phyloP scores from a whole-genome alignment of 2,888 invertebrate genomes.

The Diarsia brunnea region DNA sequence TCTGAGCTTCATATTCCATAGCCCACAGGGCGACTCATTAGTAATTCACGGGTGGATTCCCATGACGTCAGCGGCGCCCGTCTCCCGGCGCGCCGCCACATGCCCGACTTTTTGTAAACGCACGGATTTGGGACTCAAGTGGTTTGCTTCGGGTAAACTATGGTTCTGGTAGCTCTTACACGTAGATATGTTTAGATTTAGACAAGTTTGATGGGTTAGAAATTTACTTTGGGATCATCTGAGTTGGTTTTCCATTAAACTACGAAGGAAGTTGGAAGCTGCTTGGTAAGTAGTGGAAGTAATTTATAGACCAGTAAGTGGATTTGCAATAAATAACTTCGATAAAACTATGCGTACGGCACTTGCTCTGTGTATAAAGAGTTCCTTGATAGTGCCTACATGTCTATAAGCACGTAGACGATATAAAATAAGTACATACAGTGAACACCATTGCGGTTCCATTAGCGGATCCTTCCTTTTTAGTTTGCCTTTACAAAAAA shows the following conservation, averaged over 20 bases:
- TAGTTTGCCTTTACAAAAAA: constrained; percentile 13
- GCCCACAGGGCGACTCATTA: constrained; percentile 62
- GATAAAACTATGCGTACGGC: background rate
- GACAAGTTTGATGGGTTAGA: background rate
- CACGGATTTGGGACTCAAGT: constrained; percentile 59
- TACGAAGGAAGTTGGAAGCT: background rate
- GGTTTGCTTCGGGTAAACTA: constrained; percentile 47
- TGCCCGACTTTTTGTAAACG: constrained; percentile 69
- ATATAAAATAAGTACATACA: constrained; percentile 9
- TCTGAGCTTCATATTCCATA: constrained; percentile 37
- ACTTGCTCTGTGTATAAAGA: constrained; percentile 9
- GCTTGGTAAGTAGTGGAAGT: background rate
- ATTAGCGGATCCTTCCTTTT: constrained; percentile 38
- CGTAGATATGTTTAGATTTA: constrained; percentile 22
- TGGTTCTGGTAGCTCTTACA: constrained; percentile 17
- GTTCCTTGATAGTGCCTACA: constrained; percentile 37
- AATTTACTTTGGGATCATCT: background rate
- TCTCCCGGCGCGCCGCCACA: constrained; percentile 79
- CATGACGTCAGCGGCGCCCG: constrained; percentile 84
- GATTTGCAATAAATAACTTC: background rate
- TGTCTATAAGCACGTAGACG: constrained; percentile 45
- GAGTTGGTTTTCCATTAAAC: background rate
- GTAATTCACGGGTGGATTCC: constrained; percentile 77
- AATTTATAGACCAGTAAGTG: background rate
- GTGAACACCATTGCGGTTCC: constrained; percentile 18